phyloP scores from a whole-genome alignment of 2,888 invertebrate species.

The Drosophila pullipes region DNA sequence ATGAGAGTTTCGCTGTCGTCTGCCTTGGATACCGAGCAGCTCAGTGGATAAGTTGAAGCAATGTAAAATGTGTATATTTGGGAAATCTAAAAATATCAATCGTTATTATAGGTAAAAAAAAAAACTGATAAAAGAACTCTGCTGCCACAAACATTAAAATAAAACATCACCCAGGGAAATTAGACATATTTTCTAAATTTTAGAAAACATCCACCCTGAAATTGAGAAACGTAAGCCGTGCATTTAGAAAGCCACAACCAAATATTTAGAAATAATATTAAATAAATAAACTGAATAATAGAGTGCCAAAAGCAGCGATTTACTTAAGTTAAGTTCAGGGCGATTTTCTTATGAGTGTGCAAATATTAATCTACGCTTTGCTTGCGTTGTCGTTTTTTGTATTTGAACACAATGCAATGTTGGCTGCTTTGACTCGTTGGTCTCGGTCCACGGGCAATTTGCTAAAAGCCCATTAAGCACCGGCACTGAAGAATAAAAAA shows the following conservation, averaged over 20 bases:
- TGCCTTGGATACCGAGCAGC: background rate
- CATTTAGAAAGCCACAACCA: background rate
- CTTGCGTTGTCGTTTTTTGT: background rate
- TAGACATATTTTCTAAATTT: background rate
- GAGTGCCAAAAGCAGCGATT: background rate
- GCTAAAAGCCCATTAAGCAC: constrained; percentile 46
- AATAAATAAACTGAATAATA: background rate
- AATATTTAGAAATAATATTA: background rate
- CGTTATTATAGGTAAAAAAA: no score
- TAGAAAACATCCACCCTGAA: background rate
- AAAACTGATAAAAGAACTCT: background rate
- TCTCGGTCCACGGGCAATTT: background rate
- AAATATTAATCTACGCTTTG: background rate
- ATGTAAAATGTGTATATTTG: background rate
- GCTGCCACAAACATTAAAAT: background rate
- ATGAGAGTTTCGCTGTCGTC: background rate
- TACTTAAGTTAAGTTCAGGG: background rate
- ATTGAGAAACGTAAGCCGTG: background rate
- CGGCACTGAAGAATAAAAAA: constrained; percentile 20
- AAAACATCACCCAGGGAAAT: background rate
- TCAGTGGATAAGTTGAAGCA: background rate
- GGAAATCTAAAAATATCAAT: background rate
- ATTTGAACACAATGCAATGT: background rate
- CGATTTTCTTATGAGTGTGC: background rate
- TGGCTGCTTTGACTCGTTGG: background rate